Evolutionary conservation across 2,113 vertebrate species (phyloP), one percentile per base, ranked within the genome.

Genomic region (Malaclemys terrapin): DNA sequence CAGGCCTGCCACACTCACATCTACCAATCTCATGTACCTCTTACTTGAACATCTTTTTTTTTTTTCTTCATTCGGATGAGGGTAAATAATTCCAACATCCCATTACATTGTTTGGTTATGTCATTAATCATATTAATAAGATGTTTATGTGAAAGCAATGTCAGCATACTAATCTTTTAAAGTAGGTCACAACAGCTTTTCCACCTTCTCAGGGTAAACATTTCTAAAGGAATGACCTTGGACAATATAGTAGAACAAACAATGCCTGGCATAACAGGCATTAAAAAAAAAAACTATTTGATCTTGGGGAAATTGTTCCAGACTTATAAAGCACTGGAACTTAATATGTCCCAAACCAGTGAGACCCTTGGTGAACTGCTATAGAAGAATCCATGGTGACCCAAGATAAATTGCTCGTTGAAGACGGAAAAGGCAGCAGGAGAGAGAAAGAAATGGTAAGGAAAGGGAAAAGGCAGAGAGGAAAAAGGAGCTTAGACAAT

Each of bases 31-130:
- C 4, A 49, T 4, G 11, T 14, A 45, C 6, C 2, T 91, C 78
- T 88, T 17, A 1, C 54, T 90, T 0, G 0, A 52, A 6, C 72
- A 3, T 91, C 8, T 94, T 1, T 47, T 52, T 35, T 6, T 1
- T 14, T 38, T 83, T 81, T 81, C 76, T 11, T 11, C 0, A 0
- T 95, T 93, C 49, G 65, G n/a, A 89, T 95, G 16, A 85, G 92
- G 42, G 75, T 94, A 88, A 95, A 92, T 93, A 94, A 95, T 96
- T 96, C 88, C 57, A 79, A 81, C 88, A 88, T 87, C 85, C 79
- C 17, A 81, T 96, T 94, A 94, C 94, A 94, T 69, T 92, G 50
- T 87, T 94, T 82, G 88, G 27, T 27, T 86, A 6, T 72, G 45
- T 92, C 1, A 5, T 93, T 95, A 93, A 87, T 96, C 1, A 22